Evolutionary conservation across 2,797 vertebrate genomes (phyloP), one percentile per base, ranked within the genome.

Genomic region (Lagocephalus sceleratus): DNA sequence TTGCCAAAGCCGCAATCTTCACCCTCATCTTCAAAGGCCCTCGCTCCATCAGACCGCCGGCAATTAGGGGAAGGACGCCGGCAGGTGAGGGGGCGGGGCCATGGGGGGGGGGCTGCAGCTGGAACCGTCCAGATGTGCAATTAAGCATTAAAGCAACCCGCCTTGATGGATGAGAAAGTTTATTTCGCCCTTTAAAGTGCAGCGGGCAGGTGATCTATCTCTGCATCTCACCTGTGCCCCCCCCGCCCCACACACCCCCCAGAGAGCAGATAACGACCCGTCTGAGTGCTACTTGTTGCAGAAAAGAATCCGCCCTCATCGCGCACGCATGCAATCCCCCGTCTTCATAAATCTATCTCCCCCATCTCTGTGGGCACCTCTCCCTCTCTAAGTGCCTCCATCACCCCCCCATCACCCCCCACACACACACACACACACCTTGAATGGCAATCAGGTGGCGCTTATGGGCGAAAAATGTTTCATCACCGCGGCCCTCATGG

Each of bases 271-370:
- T 91, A 89, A 84, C 52, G 51, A 60, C 52, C 56, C 7, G 74
- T 83, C 87, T 89, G 87, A 91, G 87, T 89, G 86, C 77, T 81
- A 84, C 84, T 89, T 91, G 87, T 90, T 89, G 55, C 65, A 52
- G 50, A 68, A 84, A n/a, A 86, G 80, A 91, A 89, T 78, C 72
- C 71, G 56, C 90, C 90, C 89, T 83, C 87, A 90, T 91, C 48
- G 16, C 55, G 10, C 75, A 83, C 85, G 80, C 88, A 89, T 88
- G 85, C 85, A 55, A 87, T 84, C 71, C 72, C 32, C 55, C 41
- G 7, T 56, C 64, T 39, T 56, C 50, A 73, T 72, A 73, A 69
- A 70, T 60, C 69, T 71, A 82, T 81, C 80, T 61, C 1, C 41
- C 57, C 47, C 16, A 71, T 70, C 75, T 70, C 42, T 50, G 44